Conservation (phyloP, 2,797 vertebrate genomes). For the Schizothorax lantsangensis region DNA sequence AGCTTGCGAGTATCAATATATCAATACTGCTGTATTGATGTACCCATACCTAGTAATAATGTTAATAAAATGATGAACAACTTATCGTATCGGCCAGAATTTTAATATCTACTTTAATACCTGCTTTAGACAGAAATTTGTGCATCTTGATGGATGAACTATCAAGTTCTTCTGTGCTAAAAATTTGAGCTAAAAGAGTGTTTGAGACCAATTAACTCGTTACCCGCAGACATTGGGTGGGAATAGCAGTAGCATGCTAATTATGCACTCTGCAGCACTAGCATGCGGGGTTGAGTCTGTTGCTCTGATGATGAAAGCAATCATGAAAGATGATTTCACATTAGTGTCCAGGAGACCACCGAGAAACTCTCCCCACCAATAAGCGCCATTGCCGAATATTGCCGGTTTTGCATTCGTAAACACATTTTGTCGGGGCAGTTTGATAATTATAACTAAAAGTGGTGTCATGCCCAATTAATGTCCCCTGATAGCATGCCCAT, state of each 20-base stretch:
- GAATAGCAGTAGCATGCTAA: slow-evolving; percentile 82
- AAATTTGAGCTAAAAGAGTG: slow-evolving; percentile 81
- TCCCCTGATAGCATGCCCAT: slow-evolving; percentile 99
- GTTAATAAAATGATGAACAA: neutral
- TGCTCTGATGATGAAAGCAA: slow-evolving; percentile 81
- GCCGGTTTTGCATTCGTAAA: slow-evolving; percentile 82
- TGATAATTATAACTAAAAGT: slow-evolving; percentile 99
- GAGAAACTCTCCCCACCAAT: slow-evolving; percentile 57
- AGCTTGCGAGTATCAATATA: no score
- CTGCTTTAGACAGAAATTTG: slow-evolving; percentile 35
- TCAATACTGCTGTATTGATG: no score
- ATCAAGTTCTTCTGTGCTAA: slow-evolving; percentile 62
- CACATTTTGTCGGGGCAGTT: slow-evolving; percentile 96
- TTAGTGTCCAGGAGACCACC: slow-evolving; percentile 73
- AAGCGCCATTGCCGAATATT: slow-evolving; percentile 43
- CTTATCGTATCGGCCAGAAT: neutral
- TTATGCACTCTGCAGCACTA: slow-evolving; percentile 73
- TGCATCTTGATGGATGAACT: slow-evolving; percentile 73
- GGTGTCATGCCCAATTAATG: slow-evolving; percentile 99
- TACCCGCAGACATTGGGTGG: slow-evolving; percentile 80
- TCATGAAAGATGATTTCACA: slow-evolving; percentile 77
- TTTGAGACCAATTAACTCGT: slow-evolving; percentile 84
- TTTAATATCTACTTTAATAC: neutral
- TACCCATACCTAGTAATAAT: neutral
- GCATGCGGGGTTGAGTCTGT: slow-evolving; percentile 72